Evolutionary conservation across 2,888 invertebrate species (phyloP).

Genomic region (Thysanoteuthis rhombus): DNA sequence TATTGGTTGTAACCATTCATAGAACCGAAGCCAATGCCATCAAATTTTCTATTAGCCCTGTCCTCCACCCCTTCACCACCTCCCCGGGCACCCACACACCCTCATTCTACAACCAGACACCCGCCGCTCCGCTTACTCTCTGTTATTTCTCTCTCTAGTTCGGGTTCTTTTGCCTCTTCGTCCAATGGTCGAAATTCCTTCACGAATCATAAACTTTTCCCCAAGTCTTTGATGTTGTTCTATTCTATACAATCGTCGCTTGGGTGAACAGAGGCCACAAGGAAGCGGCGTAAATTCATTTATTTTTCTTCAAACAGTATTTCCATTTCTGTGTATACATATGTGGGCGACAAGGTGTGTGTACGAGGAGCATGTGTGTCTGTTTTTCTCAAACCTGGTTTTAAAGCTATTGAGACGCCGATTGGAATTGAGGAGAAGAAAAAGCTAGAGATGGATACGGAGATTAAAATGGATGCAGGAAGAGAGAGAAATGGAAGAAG

Average conservation of each 20-base stretch:
- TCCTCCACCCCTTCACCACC: not conserved
- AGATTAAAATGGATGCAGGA: not conserved
- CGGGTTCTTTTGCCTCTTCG: not conserved
- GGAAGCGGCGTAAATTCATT: slow-evolving; percentile 12
- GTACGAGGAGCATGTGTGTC: not conserved
- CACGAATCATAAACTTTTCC: not conserved
- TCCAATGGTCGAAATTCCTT: not conserved
- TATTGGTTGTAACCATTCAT: slow-evolving; percentile 12
- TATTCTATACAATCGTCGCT: not conserved
- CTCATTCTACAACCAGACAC: not conserved
- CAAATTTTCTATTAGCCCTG: not conserved
- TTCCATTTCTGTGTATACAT: not conserved
- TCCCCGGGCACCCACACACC: not conserved
- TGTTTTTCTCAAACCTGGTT: not conserved
- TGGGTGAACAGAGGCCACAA: not conserved
- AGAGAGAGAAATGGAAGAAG: not conserved
- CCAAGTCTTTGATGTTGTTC: not conserved
- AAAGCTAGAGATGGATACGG: not conserved
- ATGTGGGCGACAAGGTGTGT: not conserved
- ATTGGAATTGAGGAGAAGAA: not conserved
- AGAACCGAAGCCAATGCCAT: not conserved
- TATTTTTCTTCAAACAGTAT: not conserved
- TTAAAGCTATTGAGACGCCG: not conserved
- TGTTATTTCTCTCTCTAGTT: too few species aligned
- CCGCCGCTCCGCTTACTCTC: not conserved